phyloP scores from a whole-genome alignment of 1,140 invertebrate species.

The Cotesia vestalis region DNA sequence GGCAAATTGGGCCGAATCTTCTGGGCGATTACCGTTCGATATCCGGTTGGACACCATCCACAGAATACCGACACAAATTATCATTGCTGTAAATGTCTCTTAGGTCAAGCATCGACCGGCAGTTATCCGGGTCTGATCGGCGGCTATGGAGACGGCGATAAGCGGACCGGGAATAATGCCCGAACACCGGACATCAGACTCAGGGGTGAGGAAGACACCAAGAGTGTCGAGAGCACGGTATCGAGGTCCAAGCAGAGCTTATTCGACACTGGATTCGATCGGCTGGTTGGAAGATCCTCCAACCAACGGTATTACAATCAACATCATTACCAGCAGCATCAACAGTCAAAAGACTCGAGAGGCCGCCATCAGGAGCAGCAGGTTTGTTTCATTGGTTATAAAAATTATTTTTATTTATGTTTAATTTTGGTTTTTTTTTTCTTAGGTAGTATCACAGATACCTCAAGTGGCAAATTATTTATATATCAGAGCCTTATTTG shows the following conservation, averaged over 20 bases:
- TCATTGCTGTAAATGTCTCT: not conserved
- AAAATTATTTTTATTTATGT: not conserved
- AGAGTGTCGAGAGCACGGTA: slow-evolving; percentile 60
- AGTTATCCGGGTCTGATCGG: slow-evolving; percentile 19
- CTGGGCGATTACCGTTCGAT: slow-evolving; percentile 23
- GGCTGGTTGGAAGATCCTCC: slow-evolving; percentile 60
- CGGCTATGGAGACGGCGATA: slow-evolving; percentile 18
- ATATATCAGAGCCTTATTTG: too few relatives aligned
- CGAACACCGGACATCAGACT: slow-evolving; percentile 24
- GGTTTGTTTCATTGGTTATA: slow-evolving; percentile 46
- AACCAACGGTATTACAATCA: slow-evolving; percentile 63
- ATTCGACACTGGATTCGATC: slow-evolving; percentile 62
- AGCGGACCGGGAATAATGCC: slow-evolving; percentile 37
- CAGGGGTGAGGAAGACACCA: slow-evolving; percentile 58
- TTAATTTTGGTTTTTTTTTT: too few relatives aligned
- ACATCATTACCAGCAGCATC: slow-evolving; percentile 35
- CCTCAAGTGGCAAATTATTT: too few relatives aligned
- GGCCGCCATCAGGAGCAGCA: slow-evolving; percentile 50
- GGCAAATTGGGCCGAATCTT: slow-evolving; percentile 12
- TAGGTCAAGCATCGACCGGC: slow-evolving; percentile 26
- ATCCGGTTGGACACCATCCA: slow-evolving; percentile 19
- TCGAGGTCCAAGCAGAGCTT: slow-evolving; percentile 62
- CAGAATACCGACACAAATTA: too few relatives aligned
- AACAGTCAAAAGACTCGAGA: slow-evolving; percentile 37
- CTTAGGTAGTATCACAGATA: too few relatives aligned